These are phyloP conservation scores for Priocnemis perturbator DNA, from an alignment of 2,888 invertebrate species.

Conservation along the genomic window DNA sequence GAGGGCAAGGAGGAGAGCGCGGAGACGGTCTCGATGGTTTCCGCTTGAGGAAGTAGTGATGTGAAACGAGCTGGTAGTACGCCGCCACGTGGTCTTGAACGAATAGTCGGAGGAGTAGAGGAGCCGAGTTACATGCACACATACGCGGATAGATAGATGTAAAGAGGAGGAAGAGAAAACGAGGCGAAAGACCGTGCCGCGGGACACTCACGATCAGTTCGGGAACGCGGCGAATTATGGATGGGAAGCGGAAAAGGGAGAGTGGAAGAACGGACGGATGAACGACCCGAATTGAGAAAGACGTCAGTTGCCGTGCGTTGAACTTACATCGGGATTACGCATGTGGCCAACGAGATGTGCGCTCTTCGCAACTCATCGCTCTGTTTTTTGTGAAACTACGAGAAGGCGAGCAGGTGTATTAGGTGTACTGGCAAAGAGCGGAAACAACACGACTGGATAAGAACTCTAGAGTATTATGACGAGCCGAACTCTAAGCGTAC, in stretches of 20 bases:
- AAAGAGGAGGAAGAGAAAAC: background rate
- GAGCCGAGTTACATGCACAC: background rate
- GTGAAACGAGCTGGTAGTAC: background rate
- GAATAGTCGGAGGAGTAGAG: background rate
- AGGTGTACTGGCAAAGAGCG: too few relatives aligned
- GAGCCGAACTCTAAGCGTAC: too few relatives aligned
- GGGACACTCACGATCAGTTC: background rate
- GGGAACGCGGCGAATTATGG: background rate
- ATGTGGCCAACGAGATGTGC: too few relatives aligned
- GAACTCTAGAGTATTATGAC: too few relatives aligned
- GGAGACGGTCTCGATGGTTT: background rate
- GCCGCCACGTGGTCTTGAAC: background rate
- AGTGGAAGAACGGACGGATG: background rate
- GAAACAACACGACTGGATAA: too few relatives aligned
- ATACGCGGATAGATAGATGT: background rate
- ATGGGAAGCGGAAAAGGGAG: background rate
- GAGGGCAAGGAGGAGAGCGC: background rate
- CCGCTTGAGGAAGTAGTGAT: too few relatives aligned
- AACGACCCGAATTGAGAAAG: too few relatives aligned
- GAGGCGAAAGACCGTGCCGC: background rate
- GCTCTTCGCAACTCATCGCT: too few relatives aligned
- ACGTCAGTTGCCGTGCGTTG: too few relatives aligned
- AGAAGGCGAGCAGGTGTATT: too few relatives aligned
- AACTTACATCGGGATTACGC: too few relatives aligned
- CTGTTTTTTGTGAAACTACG: too few relatives aligned